phyloP scores from a whole-genome alignment of 1,140 invertebrate genomes.

The Drosophila pandora region DNA sequence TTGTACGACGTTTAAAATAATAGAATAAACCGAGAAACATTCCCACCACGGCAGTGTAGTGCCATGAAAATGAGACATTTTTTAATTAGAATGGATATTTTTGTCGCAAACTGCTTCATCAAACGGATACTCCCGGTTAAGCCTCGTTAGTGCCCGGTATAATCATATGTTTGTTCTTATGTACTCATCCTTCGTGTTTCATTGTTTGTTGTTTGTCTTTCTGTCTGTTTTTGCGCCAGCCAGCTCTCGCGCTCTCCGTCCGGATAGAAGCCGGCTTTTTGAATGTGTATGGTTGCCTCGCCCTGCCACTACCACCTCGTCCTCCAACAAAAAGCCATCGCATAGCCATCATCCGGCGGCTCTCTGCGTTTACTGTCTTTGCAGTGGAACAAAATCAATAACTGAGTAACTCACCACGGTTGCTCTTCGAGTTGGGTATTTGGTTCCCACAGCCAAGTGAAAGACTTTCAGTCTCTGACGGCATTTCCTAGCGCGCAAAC shows the following conservation, averaged over 20 bases:
- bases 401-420: conserved; percentile 60
- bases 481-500: conserved; percentile 63
- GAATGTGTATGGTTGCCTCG: conserved; percentile 26
- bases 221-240: conserved; percentile 23
- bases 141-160: conserved; percentile 1
- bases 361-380: conserved; percentile 52
- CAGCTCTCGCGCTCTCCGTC: conserved; percentile 26
- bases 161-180: conserved; percentile 61
- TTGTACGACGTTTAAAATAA: not conserved
- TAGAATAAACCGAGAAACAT: not conserved
- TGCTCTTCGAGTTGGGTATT: conserved; percentile 32
- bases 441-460: conserved; percentile 2
- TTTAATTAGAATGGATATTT: too few relatives aligned
- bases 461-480: conserved; percentile 67
- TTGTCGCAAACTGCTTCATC: not conserved
- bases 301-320: conserved; percentile 18
- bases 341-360: conserved; percentile 37
- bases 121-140: not conserved
- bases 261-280: conserved; percentile 65
- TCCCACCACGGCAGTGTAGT: too few relatives aligned
- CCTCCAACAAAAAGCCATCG: conserved; percentile 1
- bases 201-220: conserved; percentile 39
- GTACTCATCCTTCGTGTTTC: conserved; percentile 30
- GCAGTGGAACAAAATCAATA: conserved; percentile 66
- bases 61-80: too few relatives aligned